Percentiles rank a stretch among this genome's conserved stretches.
These are phyloP conservation scores for Epinotia bilunana DNA, from an alignment of 2,888 invertebrate species.

Conservation along the genomic window DNA sequence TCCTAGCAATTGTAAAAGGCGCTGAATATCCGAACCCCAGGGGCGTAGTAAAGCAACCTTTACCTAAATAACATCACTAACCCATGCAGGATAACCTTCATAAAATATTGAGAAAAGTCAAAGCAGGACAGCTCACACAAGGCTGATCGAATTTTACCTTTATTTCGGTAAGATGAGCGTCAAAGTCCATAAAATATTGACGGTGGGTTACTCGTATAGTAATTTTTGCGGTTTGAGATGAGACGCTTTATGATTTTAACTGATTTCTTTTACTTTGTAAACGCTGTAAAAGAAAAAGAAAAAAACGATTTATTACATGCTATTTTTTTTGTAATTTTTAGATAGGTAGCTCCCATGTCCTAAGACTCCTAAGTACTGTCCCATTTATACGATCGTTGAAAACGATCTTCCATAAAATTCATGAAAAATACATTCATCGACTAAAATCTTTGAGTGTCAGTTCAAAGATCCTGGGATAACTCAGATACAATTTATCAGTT, in stretches of 20 bases:
- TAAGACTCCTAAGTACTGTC: too few species aligned
- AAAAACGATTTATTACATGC: too few species aligned
- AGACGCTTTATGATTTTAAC: too few species aligned
- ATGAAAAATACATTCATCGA: background rate
- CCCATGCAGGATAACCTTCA: slow-evolving; percentile 11
- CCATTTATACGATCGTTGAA: background rate
- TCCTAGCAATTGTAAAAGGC: slow-evolving; percentile 5
- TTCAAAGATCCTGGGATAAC: too few species aligned
- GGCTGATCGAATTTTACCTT: background rate
- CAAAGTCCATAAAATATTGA: too few species aligned
- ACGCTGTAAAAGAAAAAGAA: too few species aligned
- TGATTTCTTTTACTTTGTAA: too few species aligned
- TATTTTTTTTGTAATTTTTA: too few species aligned
- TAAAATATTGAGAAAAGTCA: background rate
- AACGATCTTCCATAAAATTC: slow-evolving; percentile 7
- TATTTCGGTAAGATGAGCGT: too few species aligned
- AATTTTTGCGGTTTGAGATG: too few species aligned
- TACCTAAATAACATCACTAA: slow-evolving; percentile 27
- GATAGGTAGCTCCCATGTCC: too few species aligned
- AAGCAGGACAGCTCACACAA: background rate
- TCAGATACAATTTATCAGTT: background rate
- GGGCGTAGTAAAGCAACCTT: slow-evolving; percentile 28
- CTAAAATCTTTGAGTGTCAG: slow-evolving; percentile 11
- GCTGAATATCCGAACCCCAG: slow-evolving; percentile 13
- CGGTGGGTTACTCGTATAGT: too few species aligned